Evolutionary conservation across 2,888 invertebrate species (phyloP), one percentile per base, ranked within the genome.

Genomic region (Trissolcus japonicus): DNA sequence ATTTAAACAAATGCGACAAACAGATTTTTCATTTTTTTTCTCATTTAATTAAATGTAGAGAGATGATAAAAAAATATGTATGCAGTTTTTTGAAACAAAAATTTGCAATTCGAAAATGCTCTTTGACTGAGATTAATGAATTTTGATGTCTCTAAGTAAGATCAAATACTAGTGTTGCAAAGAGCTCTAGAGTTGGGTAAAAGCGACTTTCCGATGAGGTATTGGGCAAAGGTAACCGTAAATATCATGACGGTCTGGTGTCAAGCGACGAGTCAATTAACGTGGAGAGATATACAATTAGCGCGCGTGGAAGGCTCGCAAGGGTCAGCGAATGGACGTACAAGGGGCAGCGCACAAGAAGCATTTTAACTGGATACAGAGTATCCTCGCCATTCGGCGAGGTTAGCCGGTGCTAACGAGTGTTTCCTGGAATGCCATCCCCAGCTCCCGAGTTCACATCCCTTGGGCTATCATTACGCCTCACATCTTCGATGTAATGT

Each of bases 351-450:
- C 51, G 67, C 53, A 54, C 62, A 75, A 78, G 75, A 46, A 72
- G 67, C 60, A 78, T 68, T 77, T 71, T 63, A 78, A 73, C 77
- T 57, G 68, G 77, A 73, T 77, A 74, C 67, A 75, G 71, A 63
- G 55, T 72, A 53, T 55, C 74, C n/a, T n/a, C 17, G 66, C 35
- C 60, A 85, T 80, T 80, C 78, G 62, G 80, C 75, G 81, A 81
- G 80, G 83, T 84, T 82, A 82, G 84, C 82, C 82, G 83, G 82
- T 82, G 83, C 83, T 86, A 86, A 86, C 86, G 84, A 86, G 86
- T 84, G 82, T 83, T 83, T 82, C 83, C 82, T 80, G 63, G 81
- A 74, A 78, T 71, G 57, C 69, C 63, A 59, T 65, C 61, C 35
- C 65, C 6, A n/a, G 41, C 46, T 59, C 50, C 55, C 56, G 55